These are phyloP conservation scores for Trichopria drosophilae DNA, from an alignment of 2,888 invertebrate genomes.

Conservation along the genomic window DNA sequence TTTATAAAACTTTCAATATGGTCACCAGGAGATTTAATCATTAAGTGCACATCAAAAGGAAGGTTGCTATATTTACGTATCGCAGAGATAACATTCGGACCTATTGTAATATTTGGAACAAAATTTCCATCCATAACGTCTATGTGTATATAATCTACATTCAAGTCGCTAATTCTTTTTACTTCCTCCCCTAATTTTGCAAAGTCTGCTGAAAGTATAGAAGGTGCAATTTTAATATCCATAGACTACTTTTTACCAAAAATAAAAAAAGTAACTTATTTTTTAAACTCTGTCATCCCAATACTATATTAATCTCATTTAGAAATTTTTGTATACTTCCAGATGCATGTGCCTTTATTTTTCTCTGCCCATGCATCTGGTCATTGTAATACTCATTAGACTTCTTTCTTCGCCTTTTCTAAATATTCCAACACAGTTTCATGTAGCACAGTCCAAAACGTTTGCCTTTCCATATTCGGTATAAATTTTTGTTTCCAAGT, in stretches of 20 bases:
- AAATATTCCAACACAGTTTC: conserved; percentile 12
- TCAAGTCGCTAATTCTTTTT: conserved; percentile 23
- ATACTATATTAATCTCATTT: conserved; percentile 12
- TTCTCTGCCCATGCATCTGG: no score
- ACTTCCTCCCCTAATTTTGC: conserved; percentile 24
- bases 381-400: no score
- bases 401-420: conserved; percentile 13
- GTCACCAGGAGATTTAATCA: conserved; percentile 24
- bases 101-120: conserved; percentile 23
- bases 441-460: conserved; percentile 13
- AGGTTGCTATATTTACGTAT: conserved; percentile 26
- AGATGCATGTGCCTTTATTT: no score
- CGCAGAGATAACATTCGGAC: conserved; percentile 21
- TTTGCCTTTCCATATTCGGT: no score
- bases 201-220: conserved; percentile 25
- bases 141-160: conserved; percentile 24
- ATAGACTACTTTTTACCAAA: conserved; percentile 20
- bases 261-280: conserved; percentile 23
- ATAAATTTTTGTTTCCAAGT: no score
- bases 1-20: conserved; percentile 25
- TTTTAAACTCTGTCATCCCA: conserved; percentile 24
- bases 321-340: no score
- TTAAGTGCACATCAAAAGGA: conserved; percentile 25
- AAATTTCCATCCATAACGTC: conserved; percentile 25
- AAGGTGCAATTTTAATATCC: conserved; percentile 24